phyloP scores from a whole-genome alignment of 2,113 vertebrate genomes.

The Xenotilapia leptura region DNA sequence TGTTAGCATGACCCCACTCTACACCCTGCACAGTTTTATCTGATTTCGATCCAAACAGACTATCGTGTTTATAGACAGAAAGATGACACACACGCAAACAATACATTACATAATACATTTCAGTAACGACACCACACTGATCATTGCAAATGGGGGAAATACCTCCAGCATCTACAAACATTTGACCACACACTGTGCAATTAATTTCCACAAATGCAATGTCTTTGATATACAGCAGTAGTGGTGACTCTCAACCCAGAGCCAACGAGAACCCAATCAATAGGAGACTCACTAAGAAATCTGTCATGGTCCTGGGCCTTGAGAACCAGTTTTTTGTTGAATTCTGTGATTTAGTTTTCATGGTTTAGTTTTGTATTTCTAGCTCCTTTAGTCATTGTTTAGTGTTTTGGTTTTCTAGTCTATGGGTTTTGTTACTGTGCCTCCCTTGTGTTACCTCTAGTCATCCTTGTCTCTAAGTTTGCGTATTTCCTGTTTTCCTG shows the following conservation, averaged over 20 bases:
- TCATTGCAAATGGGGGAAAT: background rate
- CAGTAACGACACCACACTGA: background rate
- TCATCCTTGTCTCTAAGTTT: background rate
- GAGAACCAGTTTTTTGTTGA: background rate
- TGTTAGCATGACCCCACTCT: background rate
- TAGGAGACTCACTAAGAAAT: background rate
- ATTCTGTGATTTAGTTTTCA: background rate
- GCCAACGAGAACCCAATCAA: background rate
- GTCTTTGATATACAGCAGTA: background rate
- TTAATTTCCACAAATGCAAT: background rate
- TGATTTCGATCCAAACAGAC: background rate
- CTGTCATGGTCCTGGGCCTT: background rate
- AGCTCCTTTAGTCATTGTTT: background rate
- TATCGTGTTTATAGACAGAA: background rate
- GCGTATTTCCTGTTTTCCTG: background rate
- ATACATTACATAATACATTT: background rate
- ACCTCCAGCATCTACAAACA: background rate
- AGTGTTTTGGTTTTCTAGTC: background rate
- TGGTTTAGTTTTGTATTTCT: background rate
- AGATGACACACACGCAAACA: background rate
- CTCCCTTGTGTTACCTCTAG: background rate
- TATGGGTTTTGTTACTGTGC: background rate
- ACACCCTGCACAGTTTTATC: background rate
- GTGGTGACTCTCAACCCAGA: background rate
- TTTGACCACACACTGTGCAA: background rate